These are phyloP conservation scores for Crocuta crocuta DNA, from an alignment of 2,113 vertebrate genomes.

Conservation along the genomic window DNA sequence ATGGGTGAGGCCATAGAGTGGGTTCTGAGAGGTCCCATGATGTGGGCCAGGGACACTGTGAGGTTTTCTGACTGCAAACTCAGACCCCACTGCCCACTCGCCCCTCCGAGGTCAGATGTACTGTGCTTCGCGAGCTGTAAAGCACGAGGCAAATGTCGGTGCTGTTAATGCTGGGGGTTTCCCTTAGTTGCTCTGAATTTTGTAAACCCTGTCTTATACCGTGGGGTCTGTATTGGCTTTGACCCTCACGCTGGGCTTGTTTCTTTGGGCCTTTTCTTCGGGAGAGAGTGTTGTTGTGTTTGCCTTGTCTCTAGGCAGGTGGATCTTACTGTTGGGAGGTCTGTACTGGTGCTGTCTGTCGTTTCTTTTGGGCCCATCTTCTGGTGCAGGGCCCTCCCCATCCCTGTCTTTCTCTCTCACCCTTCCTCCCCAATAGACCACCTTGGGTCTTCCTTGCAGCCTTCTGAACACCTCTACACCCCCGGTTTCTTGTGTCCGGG, in stretches of 20 bases:
- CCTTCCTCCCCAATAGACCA: not conserved
- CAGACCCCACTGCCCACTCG: not conserved
- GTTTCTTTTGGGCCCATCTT: not conserved
- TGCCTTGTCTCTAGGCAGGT: not conserved
- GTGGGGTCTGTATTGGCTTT: not conserved
- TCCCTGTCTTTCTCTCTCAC: not conserved
- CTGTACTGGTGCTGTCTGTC: not conserved
- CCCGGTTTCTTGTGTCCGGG: not conserved
- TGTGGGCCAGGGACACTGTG: not conserved
- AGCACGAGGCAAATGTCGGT: not conserved
- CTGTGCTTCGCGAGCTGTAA: not conserved
- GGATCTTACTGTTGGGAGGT: not conserved
- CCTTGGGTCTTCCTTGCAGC: not conserved
- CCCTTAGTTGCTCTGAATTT: not conserved
- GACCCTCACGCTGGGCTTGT: not conserved
- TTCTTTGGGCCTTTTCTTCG: not conserved
- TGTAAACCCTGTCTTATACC: not conserved
- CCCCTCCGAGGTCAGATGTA: too few species aligned
- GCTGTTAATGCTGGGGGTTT: not conserved
- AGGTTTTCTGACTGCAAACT: not conserved
- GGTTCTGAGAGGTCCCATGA: not conserved
- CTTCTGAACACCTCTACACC: not conserved
- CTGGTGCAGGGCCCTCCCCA: not conserved
- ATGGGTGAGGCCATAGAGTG: not conserved
- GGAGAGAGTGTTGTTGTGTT: not conserved